These are phyloP conservation scores for Trichomycterus rosablanca DNA, from an alignment of 2,113 vertebrate species.

Conservation along the genomic window DNA sequence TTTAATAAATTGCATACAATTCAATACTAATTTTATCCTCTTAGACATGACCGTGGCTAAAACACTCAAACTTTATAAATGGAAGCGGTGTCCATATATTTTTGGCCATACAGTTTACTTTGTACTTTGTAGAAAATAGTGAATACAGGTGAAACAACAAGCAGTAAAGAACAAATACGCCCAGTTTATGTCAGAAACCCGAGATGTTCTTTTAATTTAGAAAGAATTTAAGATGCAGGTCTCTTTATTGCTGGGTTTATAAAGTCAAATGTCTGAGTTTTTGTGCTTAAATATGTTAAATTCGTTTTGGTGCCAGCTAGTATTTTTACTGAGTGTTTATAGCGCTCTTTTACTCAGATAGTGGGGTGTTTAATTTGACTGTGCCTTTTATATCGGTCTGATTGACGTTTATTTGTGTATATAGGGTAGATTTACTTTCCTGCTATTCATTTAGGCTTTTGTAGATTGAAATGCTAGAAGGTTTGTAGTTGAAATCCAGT, in stretches of 20 bases:
- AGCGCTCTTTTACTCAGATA: background rate
- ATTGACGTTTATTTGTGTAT: constrained; percentile 2
- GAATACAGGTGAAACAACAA: too few relatives aligned
- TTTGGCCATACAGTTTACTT: too few relatives aligned
- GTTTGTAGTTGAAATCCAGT: too few relatives aligned
- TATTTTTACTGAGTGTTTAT: background rate
- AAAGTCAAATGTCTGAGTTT: constrained; percentile 34
- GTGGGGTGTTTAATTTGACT: background rate
- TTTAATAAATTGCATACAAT: too few relatives aligned
- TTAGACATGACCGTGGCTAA: too few relatives aligned
- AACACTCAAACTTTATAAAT: too few relatives aligned
- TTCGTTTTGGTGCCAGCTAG: background rate
- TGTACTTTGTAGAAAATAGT: too few relatives aligned
- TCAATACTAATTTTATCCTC: too few relatives aligned
- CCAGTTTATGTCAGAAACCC: constrained; percentile 1
- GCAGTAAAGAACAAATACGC: too few relatives aligned
- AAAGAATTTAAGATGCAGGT: constrained; percentile 1
- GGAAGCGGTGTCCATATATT: too few relatives aligned
- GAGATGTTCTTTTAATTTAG: background rate
- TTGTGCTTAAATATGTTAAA: constrained; percentile 21
- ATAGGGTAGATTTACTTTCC: background rate
- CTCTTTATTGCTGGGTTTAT: constrained; percentile 31
- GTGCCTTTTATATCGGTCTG: background rate
- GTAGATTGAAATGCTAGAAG: too few relatives aligned
- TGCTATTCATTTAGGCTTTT: background rate